Evolutionary conservation across 2,113 vertebrate genomes (phyloP).

Genomic region (Clarias magur): DNA sequence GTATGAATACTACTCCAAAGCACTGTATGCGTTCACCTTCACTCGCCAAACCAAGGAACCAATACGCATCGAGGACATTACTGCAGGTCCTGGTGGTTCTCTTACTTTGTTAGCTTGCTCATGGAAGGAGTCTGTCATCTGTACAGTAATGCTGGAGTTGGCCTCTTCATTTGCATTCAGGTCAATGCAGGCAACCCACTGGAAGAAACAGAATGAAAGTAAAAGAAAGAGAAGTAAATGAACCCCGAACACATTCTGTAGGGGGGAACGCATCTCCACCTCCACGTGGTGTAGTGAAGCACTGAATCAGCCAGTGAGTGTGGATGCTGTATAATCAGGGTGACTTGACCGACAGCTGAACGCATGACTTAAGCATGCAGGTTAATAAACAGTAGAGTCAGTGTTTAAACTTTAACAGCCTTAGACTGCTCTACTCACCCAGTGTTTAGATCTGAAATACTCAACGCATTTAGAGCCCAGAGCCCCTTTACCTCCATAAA

Average conservation of each 20-base stretch:
- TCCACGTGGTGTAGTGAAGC: neutral
- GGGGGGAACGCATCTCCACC: neutral
- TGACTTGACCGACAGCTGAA: neutral
- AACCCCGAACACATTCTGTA: neutral
- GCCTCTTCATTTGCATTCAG: slow-evolving; percentile 79
- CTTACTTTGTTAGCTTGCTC: slow-evolving; percentile 83
- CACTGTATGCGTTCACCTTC: too few species aligned
- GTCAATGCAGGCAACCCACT: slow-evolving; percentile 87
- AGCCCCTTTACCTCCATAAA: slow-evolving; percentile 81
- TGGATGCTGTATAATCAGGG: neutral
- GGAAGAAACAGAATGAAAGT: neutral
- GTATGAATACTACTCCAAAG: too few species aligned
- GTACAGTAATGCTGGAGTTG: slow-evolving; percentile 76
- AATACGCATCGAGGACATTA: neutral
- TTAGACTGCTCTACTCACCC: slow-evolving; percentile 66
- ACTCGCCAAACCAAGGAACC: neutral
- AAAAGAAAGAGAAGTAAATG: neutral
- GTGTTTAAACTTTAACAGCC: neutral
- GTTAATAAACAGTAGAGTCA: neutral
- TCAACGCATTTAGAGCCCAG: slow-evolving; percentile 79
- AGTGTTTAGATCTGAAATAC: slow-evolving; percentile 75
- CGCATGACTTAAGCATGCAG: neutral
- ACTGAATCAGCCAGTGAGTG: neutral
- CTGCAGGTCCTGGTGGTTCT: neutral
- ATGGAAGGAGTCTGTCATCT: slow-evolving; percentile 73